phyloP scores from a whole-genome alignment of 1,140 invertebrate species.

The Hylaeus volcanicus region DNA sequence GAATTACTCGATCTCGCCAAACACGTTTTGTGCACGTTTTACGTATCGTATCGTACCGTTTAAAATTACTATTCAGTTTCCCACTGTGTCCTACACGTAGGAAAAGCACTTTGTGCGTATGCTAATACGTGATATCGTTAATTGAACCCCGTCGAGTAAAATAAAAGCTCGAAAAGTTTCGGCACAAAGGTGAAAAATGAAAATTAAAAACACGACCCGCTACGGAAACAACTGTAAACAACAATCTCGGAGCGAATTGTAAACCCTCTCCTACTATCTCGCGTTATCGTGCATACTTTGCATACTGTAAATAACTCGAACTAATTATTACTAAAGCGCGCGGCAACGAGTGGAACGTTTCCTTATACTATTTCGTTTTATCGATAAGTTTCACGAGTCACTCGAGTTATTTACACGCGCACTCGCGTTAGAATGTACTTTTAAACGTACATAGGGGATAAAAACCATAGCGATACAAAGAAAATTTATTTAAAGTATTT shows the following conservation, averaged over 20 bases:
- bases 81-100: slow-evolving; percentile 21
- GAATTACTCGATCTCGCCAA: slow-evolving; percentile 35
- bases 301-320: slow-evolving; percentile 2
- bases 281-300: not conserved
- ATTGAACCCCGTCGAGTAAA: not conserved
- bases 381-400: not conserved
- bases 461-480: too few relatives aligned
- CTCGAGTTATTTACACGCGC: slow-evolving; percentile 31
- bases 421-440: slow-evolving; percentile 19
- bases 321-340: not conserved
- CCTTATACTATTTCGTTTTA: not conserved
- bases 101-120: slow-evolving; percentile 41
- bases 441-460: not conserved
- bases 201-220: not conserved
- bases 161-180: not conserved
- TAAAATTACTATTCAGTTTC: slow-evolving; percentile 16
- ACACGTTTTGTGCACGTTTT: slow-evolving; percentile 8
- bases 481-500: too few relatives aligned
- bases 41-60: slow-evolving; percentile 4
- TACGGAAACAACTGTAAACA: too few relatives aligned
- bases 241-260: not conserved
- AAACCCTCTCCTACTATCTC: not conserved
- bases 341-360: not conserved
- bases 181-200: not conserved
- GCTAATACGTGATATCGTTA: slow-evolving; percentile 5